Evolutionary conservation across 2,888 invertebrate species (phyloP), one percentile per base, ranked within the genome.

Genomic region (Steinernema carpocapsae): DNA sequence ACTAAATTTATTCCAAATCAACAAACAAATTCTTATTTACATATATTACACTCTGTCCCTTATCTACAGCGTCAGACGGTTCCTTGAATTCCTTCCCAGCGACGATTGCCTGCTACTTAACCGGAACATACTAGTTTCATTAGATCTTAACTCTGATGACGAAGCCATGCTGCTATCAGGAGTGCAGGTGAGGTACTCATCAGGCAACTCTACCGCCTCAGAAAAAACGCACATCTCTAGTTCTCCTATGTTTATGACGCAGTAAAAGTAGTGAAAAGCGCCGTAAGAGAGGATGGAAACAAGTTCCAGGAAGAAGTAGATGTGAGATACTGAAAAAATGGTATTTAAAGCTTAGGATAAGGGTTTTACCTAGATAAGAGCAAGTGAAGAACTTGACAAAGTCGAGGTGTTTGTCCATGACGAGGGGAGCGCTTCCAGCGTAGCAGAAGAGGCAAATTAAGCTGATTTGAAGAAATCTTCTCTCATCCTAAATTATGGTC

Each of bases 251-350:
- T 64, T 29, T 6, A 64, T 10, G 19, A 17, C 37, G 64, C 64
- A 29, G 64, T 64, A 29, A 32, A 32, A 64, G 37, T 64, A 64
- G 64, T 64, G 64, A 32, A 64, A 64, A 26, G 64, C 64, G 64
- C 14, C 64, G 64, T 64, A 64, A 32, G 64, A 29, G 64, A 64
- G 26, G 12, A 64, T 17, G 14, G 64, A 29, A 6, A 64, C 19
- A 7, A 64, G 32, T 64, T 64, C 64, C 29, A 64, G 64, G 17
- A 12, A 24, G 19, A 64, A 64, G 64, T 64, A 37, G 17, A 29
- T 64, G 64, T 64, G 29, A 1, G 64, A 17, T 17, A 64, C 64
- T 64, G 64, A 32, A 64, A 64, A 3, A 32, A 22, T 1, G 52
- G 10, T 24, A 3, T 48, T 17, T 48, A 48, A 4, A 19, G 17